These are phyloP conservation scores for Labeo rohita DNA, from an alignment of 2,113 vertebrate genomes.

Conservation along the genomic window DNA sequence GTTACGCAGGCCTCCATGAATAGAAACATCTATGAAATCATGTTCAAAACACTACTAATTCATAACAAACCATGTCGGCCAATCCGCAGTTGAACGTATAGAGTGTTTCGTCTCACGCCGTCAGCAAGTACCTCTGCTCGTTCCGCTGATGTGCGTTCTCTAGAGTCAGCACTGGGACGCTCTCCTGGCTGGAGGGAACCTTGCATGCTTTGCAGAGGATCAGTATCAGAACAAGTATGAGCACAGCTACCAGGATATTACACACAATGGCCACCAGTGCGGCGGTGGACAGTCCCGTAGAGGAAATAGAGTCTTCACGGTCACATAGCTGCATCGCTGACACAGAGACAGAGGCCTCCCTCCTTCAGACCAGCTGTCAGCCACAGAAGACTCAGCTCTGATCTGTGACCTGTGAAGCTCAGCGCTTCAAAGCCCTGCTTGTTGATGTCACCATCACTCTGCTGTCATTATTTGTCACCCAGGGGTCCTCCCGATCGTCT, in stretches of 20 bases:
- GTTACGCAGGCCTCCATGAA: not conserved
- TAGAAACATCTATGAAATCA: slow-evolving; percentile 17
- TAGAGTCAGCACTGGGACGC: slow-evolving; percentile 68
- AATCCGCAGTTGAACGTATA: not conserved
- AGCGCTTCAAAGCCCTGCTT: slow-evolving; percentile 32
- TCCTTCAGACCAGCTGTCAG: slow-evolving; percentile 23
- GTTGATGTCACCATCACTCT: slow-evolving; percentile 21
- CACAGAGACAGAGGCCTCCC: not conserved
- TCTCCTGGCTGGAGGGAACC: slow-evolving; percentile 78
- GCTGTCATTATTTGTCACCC: slow-evolving; percentile 15
- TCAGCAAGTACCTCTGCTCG: slow-evolving; percentile 77
- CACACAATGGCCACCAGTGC: slow-evolving; percentile 79
- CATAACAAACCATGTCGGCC: not conserved
- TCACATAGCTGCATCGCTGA: slow-evolving; percentile 26
- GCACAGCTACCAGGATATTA: slow-evolving; percentile 74
- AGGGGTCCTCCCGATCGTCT: slow-evolving; percentile 18
- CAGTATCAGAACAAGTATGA: slow-evolving; percentile 76
- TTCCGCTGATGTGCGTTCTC: slow-evolving; percentile 65
- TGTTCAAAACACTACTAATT: slow-evolving; percentile 20
- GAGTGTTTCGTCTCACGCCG: slow-evolving; percentile 63
- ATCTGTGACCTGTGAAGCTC: slow-evolving; percentile 27
- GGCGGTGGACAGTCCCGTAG: slow-evolving; percentile 72
- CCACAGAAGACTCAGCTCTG: slow-evolving; percentile 17
- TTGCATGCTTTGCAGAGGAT: slow-evolving; percentile 78
- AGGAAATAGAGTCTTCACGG: slow-evolving; percentile 11